Percentiles rank a stretch among this genome's conserved stretches.
Conservation (phyloP, 2,797 vertebrate genomes). For the Silurus aristotelis region DNA sequence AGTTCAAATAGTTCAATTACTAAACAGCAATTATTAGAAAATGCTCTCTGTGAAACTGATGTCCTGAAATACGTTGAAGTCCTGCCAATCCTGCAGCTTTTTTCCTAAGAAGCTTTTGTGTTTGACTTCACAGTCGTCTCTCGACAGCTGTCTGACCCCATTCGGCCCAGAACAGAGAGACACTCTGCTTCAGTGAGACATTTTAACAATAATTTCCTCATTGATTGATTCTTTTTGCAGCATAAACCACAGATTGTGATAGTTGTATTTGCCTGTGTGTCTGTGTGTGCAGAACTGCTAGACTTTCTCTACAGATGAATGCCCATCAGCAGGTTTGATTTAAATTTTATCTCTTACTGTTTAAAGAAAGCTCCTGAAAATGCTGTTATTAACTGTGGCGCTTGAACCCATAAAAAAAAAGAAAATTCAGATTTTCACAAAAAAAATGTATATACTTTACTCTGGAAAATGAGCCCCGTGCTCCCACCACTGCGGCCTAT, state of each 20-base stretch:
- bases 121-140: conserved; percentile 40
- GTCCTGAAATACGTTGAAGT: neutral
- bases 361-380: neutral
- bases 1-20: neutral
- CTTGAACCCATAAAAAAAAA: too few relatives aligned
- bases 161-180: conserved; percentile 53
- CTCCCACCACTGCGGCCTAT: too few relatives aligned
- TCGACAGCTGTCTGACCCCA: conserved; percentile 53
- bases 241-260: neutral
- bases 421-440: too few relatives aligned
- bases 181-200: conserved; percentile 50
- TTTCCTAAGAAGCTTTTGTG: neutral
- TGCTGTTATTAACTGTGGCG: too few relatives aligned
- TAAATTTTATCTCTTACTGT: neutral
- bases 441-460: too few relatives aligned
- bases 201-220: neutral
- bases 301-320: conserved; percentile 68
- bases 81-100: neutral
- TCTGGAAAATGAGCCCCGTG: too few relatives aligned
- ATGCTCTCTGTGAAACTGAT: neutral
- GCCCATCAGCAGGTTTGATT: conserved; percentile 76
- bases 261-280: conserved; percentile 39
- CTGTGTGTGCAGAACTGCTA: conserved; percentile 82
- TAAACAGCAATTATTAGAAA: neutral
- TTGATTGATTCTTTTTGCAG: neutral